These are phyloP conservation scores for Orchestes rusci DNA, from an alignment of 2,888 invertebrate species.

Conservation along the genomic window DNA sequence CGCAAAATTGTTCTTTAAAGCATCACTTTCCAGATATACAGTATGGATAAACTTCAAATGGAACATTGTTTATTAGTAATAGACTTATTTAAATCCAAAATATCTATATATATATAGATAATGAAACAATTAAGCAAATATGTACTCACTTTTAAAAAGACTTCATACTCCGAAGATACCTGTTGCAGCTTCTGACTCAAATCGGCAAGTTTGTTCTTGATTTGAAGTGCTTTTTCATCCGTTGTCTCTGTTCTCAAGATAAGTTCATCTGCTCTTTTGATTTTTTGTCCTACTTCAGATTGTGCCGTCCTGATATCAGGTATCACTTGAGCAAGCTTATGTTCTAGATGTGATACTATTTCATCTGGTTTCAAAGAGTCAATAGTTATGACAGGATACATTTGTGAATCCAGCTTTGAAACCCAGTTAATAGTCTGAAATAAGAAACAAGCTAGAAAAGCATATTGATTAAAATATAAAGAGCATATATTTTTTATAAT, in stretches of 20 bases:
- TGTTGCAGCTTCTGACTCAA: slow-evolving; percentile 59
- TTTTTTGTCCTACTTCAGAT: slow-evolving; percentile 58
- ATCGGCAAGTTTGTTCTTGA: slow-evolving; percentile 58
- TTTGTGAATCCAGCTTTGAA: slow-evolving; percentile 60
- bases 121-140: not conserved
- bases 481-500: too few relatives aligned
- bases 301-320: slow-evolving; percentile 57
- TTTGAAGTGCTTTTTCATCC: slow-evolving; percentile 52
- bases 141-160: slow-evolving; percentile 50
- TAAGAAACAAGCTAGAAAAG: slow-evolving; percentile 24
- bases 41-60: too few relatives aligned
- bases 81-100: too few relatives aligned
- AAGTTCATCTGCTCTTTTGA: slow-evolving; percentile 60
- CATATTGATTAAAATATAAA: too few relatives aligned
- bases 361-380: slow-evolving; percentile 53
- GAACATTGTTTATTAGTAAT: too few relatives aligned
- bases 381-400: slow-evolving; percentile 68
- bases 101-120: not conserved
- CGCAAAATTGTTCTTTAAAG: too few relatives aligned
- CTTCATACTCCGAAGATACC: slow-evolving; percentile 64
- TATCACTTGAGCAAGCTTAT: slow-evolving; percentile 50
- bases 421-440: slow-evolving; percentile 58
- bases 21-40: too few relatives aligned
- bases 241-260: slow-evolving; percentile 51
- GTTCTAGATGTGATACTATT: slow-evolving; percentile 51